phyloP scores from a whole-genome alignment of 2,113 vertebrate genomes.

The Pluvialis apricaria region DNA sequence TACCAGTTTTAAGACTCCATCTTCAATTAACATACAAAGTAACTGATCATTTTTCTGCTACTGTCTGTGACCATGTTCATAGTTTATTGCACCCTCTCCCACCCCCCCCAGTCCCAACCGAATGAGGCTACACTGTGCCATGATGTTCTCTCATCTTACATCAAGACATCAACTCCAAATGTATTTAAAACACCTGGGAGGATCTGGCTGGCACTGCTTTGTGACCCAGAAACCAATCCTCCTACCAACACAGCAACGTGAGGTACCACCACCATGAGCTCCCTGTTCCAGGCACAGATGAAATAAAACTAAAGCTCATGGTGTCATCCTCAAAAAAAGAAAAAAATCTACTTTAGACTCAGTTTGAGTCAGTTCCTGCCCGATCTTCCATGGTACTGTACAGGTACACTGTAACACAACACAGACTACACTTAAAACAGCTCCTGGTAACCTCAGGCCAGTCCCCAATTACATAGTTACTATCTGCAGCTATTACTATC shows the following conservation, averaged over 20 bases:
- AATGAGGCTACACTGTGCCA: fast-evolving
- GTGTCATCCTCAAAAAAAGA: neutral
- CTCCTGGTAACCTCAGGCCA: neutral
- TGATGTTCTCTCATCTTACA: neutral
- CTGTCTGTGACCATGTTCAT: too few species aligned
- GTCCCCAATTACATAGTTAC: neutral
- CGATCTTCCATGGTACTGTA: neutral
- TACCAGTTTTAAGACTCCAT: neutral
- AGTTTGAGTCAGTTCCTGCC: neutral
- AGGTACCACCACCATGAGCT: neutral
- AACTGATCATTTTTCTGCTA: neutral
- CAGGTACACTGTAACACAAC: neutral
- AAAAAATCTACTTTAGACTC: neutral
- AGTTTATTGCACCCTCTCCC: neutral
- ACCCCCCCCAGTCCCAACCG: neutral
- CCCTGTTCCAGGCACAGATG: neutral
- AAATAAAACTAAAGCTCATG: neutral
- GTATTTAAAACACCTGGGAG: neutral
- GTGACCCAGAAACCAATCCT: neutral
- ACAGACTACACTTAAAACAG: neutral
- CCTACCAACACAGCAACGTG: neutral
- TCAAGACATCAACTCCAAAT: neutral
- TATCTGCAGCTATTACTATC: neutral
- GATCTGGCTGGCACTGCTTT: neutral
- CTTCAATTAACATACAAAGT: neutral